Evolutionary conservation across 1,140 invertebrate species (phyloP).

Genomic region (Ectropis grisescens): DNA sequence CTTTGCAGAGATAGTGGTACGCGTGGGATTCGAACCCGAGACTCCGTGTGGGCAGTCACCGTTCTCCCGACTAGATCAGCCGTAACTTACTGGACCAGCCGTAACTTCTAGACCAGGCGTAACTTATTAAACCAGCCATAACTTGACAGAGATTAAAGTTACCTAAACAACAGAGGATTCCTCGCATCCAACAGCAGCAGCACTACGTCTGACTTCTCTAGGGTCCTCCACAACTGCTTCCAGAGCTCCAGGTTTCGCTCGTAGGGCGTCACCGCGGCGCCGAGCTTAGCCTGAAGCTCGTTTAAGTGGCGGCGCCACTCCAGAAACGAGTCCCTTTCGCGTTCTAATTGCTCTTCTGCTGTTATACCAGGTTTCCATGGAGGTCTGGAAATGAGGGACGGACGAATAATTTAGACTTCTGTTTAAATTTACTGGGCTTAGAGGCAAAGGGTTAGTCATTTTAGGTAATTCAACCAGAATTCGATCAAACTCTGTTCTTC

Average conservation of each 20-base stretch:
- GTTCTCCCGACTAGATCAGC: too few species aligned
- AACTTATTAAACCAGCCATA: too few species aligned
- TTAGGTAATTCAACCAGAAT: too few species aligned
- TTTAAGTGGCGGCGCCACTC: constrained; percentile 90
- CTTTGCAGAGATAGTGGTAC: too few species aligned
- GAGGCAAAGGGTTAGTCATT: too few species aligned
- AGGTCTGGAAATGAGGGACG: constrained; percentile 81
- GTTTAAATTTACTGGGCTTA: too few species aligned
- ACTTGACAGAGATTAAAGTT: constrained; percentile 1
- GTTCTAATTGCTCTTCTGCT: constrained; percentile 80
- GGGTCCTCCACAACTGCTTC: constrained; percentile 98
- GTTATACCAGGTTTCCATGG: constrained; percentile 83
- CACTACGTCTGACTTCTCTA: constrained; percentile 96
- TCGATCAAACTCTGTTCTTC: too few species aligned
- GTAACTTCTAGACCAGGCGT: too few species aligned
- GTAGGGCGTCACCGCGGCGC: constrained; percentile 93
- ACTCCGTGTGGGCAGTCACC: too few species aligned
- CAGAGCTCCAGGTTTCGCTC: constrained; percentile 99
- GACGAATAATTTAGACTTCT: too few species aligned
- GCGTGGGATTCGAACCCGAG: too few species aligned
- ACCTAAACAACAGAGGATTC: constrained; percentile 94
- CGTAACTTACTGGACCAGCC: too few species aligned
- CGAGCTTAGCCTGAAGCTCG: constrained; percentile 78
- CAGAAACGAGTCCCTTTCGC: constrained; percentile 87
- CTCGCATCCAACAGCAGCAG: constrained; percentile 97